phyloP scores from a whole-genome alignment of 2,797 vertebrate species.

The Rhabdomys pumilio region DNA sequence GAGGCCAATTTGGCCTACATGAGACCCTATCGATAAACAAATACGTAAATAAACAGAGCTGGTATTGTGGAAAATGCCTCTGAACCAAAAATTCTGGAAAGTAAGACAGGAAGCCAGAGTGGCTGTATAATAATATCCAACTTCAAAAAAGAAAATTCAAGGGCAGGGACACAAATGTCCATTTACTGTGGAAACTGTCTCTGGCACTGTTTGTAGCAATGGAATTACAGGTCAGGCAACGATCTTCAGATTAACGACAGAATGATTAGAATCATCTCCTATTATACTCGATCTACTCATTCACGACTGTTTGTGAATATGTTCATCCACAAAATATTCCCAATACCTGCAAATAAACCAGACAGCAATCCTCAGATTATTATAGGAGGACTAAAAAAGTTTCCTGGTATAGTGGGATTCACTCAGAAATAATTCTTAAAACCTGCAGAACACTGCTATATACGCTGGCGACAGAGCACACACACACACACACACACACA shows the following conservation, averaged over 20 bases:
- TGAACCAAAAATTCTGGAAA: not conserved
- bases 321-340: not conserved
- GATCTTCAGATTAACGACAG: conserved; percentile 30
- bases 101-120: not conserved
- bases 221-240: not conserved
- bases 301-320: conserved; percentile 12
- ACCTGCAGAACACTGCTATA: not conserved
- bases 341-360: not conserved
- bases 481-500: not conserved
- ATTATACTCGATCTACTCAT: not conserved
- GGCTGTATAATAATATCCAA: not conserved
- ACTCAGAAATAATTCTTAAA: conserved; percentile 8
- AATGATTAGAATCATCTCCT: not conserved
- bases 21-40: not conserved
- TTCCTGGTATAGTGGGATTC: not conserved
- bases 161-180: not conserved
- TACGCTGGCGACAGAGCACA: not conserved
- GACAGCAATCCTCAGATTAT: not conserved
- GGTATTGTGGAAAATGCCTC: not conserved
- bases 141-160: not conserved
- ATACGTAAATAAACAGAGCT: not conserved
- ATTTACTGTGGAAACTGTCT: conserved; percentile 22
- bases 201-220: not conserved
- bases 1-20: not conserved
- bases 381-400: not conserved